Evolutionary conservation across 2,113 vertebrate species (phyloP).

Genomic region (Prunella fulvescens): DNA sequence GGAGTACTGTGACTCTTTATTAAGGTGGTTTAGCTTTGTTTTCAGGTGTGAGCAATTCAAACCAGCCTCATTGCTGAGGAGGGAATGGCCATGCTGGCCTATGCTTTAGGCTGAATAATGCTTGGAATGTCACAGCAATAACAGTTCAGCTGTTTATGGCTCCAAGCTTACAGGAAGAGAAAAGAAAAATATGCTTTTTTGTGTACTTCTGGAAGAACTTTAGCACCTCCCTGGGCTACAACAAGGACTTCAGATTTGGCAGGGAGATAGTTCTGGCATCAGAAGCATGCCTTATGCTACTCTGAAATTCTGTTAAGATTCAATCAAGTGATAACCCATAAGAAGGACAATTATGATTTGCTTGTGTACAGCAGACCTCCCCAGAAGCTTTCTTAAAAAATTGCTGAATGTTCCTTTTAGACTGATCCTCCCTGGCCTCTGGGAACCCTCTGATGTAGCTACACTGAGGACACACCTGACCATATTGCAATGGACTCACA

Average conservation of each 20-base stretch:
- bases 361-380: neutral
- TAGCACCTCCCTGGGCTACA: neutral
- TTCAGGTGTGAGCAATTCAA: neutral
- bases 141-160: neutral
- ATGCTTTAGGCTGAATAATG: neutral
- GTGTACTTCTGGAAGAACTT: neutral
- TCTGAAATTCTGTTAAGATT: neutral
- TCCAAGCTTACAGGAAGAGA: neutral
- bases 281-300: neutral
- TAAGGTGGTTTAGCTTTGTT: neutral
- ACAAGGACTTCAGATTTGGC: neutral
- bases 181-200: neutral
- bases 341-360: neutral
- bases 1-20: neutral
- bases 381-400: neutral
- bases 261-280: neutral
- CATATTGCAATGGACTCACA: neutral
- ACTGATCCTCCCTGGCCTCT: neutral
- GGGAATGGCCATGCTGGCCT: neutral
- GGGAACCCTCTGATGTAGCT: neutral
- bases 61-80: neutral
- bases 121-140: neutral
- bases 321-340: neutral
- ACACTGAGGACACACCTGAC: neutral
- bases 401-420: accelerated